Percentiles rank a stretch among this genome's conserved stretches.
Evolutionary conservation across 2,113 vertebrate species (phyloP).

Genomic region (Drymodes brunneopygia): DNA sequence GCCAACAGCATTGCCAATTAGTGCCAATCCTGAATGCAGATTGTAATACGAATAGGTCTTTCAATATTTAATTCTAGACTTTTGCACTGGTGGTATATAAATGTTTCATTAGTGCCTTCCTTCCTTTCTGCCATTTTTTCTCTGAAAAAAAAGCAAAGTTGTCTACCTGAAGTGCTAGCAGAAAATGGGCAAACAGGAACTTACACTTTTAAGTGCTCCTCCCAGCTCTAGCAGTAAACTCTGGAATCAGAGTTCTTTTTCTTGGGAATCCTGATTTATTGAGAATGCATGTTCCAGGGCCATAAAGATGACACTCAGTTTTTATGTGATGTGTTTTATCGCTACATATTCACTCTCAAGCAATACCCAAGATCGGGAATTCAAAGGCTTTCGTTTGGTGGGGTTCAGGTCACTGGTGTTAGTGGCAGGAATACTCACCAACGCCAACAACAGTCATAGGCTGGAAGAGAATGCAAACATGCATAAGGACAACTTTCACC

Average conservation of each 20-base stretch:
- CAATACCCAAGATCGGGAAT: neutral
- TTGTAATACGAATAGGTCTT: conserved; percentile 37
- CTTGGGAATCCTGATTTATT: neutral
- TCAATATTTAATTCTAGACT: conserved; percentile 58
- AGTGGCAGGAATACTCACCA: neutral
- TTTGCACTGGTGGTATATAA: conserved; percentile 34
- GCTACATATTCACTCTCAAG: neutral
- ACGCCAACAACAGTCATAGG: neutral
- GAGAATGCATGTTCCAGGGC: neutral
- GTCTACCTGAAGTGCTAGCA: neutral
- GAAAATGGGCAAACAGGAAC: neutral
- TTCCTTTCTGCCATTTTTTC: neutral
- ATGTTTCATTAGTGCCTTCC: conserved; percentile 48
- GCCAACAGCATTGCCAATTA: conserved; percentile 58
- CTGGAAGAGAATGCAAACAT: neutral
- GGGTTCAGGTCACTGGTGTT: neutral
- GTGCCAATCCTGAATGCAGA: conserved; percentile 62
- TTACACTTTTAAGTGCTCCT: neutral
- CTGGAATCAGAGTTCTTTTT: neutral
- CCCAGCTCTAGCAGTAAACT: neutral
- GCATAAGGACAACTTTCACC: neutral
- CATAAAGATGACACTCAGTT: neutral
- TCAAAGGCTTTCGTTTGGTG: neutral
- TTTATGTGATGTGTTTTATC: neutral
- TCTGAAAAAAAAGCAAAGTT: neutral